A percentile compares a stretch with the other conserved stretches of the same genome.
phyloP scores from a whole-genome alignment of 2,888 invertebrate species.

The Nomada lathburiana region DNA sequence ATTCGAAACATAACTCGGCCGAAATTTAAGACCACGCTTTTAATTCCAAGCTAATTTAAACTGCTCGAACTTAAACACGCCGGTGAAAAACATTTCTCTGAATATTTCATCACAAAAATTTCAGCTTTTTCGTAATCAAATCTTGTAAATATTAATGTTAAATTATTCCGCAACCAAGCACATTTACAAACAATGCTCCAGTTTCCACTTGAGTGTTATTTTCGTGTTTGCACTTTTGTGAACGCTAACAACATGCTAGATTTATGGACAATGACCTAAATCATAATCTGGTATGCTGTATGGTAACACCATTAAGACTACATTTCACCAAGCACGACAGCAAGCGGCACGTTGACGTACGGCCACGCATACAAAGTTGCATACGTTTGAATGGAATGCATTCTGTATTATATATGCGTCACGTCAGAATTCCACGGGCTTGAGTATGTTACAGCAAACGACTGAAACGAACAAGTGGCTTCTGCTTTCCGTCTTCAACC shows the following conservation, averaged over 20 bases:
- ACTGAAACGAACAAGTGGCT: conserved; percentile 25
- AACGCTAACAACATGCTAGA: conserved; percentile 23
- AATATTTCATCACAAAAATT: conserved; percentile 17
- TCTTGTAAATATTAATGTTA: background rate
- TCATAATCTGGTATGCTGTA: conserved; percentile 57
- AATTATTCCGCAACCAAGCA: conserved; percentile 2
- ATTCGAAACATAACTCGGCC: no score
- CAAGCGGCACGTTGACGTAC: conserved; percentile 49
- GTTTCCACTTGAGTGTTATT: background rate
- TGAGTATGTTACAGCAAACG: conserved; percentile 32
- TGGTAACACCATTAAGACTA: conserved; percentile 61
- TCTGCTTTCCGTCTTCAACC: conserved; percentile 16
- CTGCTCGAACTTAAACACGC: background rate
- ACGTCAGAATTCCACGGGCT: conserved; percentile 49
- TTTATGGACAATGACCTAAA: conserved; percentile 52
- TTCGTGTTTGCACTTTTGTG: no score
- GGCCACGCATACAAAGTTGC: conserved; percentile 51
- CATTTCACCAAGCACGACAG: conserved; percentile 57
- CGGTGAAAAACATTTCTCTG: background rate
- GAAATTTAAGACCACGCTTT: no score
- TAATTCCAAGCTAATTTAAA: background rate
- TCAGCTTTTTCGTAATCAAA: background rate
- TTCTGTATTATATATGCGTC: conserved; percentile 51
- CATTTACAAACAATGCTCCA: background rate
- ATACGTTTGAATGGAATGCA: conserved; percentile 52